These are phyloP conservation scores for Fistularia commersonii DNA, from an alignment of 2,797 vertebrate genomes.

Conservation along the genomic window DNA sequence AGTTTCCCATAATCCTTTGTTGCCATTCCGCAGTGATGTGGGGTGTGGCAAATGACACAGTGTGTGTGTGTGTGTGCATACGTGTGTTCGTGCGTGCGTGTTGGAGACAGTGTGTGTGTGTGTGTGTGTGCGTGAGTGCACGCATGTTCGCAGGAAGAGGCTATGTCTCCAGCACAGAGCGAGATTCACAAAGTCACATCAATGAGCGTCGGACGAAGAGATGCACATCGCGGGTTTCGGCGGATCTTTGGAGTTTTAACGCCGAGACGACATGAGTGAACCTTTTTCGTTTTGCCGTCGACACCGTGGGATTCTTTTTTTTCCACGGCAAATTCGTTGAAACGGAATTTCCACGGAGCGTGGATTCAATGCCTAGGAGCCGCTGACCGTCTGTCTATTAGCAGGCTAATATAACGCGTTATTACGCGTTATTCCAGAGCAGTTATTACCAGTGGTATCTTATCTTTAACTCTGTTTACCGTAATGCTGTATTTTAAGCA, in stretches of 20 bases:
- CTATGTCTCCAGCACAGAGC: conserved; percentile 27
- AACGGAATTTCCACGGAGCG: conserved; percentile 43
- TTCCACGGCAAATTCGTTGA: conserved; percentile 20
- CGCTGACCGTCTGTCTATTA: conserved; percentile 31
- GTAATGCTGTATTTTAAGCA: background rate
- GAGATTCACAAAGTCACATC: conserved; percentile 48
- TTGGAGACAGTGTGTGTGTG: conserved; percentile 14
- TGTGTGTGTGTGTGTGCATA: conserved; percentile 22
- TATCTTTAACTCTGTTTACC: conserved; percentile 1
- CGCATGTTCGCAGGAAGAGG: conserved; percentile 5
- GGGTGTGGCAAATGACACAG: conserved; percentile 65
- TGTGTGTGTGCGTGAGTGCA: conserved; percentile 7
- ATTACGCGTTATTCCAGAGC: background rate
- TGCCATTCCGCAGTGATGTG: conserved; percentile 68
- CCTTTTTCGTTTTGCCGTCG: conserved; percentile 14
- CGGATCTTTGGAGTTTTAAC: conserved; percentile 19
- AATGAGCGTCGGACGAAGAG: conserved; percentile 30
- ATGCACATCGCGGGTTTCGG: conserved; percentile 31
- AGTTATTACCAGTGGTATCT: background rate
- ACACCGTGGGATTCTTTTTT: conserved; percentile 8
- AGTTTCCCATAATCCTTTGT: conserved; percentile 61
- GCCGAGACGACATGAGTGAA: conserved; percentile 19
- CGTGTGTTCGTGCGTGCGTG: conserved; percentile 1
- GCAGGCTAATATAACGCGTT: conserved; percentile 18
- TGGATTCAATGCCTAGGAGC: conserved; percentile 51